Evolutionary conservation across 2,113 vertebrate species (phyloP).

Genomic region (Nerophis ophidion): DNA sequence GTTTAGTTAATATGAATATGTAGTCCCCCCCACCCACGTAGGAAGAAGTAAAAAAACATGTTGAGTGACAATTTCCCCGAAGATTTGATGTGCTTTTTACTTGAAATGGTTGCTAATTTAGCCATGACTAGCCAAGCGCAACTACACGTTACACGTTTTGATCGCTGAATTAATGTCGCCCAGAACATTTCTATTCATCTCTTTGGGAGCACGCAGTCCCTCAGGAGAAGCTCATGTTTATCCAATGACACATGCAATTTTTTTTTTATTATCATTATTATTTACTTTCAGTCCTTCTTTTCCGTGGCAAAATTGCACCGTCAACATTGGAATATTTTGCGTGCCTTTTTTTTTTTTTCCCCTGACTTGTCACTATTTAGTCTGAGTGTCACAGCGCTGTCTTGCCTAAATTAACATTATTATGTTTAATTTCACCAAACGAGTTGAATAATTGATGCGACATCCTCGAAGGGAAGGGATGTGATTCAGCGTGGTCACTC

Average conservation of each 20-base stretch:
- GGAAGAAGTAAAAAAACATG: slow-evolving; percentile 1
- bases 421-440: slow-evolving; percentile 10
- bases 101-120: slow-evolving; percentile 39
- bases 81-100: slow-evolving; percentile 34
- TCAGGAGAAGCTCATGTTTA: slow-evolving; percentile 37
- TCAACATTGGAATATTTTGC: too few species aligned
- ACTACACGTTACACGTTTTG: slow-evolving; percentile 14
- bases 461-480: slow-evolving; percentile 27
- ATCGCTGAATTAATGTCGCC: slow-evolving; percentile 42
- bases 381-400: not conserved
- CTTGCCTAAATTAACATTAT: not conserved
- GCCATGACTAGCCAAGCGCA: slow-evolving; percentile 43
- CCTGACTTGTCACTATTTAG: not conserved
- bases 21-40: not conserved
- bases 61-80: slow-evolving; percentile 25
- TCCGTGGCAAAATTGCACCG: too few species aligned
- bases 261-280: not conserved
- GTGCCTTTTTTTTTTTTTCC: not conserved
- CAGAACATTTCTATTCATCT: slow-evolving; percentile 45
- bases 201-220: slow-evolving; percentile 41
- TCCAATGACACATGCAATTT: slow-evolving; percentile 27
- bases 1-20: slow-evolving; percentile 27
- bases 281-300: not conserved
- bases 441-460: slow-evolving; percentile 42
- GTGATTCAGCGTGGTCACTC: slow-evolving; percentile 38